Evolutionary conservation across 2,797 vertebrate genomes (phyloP), one percentile per base, ranked within the genome.

Genomic region (Channallabes apus): DNA sequence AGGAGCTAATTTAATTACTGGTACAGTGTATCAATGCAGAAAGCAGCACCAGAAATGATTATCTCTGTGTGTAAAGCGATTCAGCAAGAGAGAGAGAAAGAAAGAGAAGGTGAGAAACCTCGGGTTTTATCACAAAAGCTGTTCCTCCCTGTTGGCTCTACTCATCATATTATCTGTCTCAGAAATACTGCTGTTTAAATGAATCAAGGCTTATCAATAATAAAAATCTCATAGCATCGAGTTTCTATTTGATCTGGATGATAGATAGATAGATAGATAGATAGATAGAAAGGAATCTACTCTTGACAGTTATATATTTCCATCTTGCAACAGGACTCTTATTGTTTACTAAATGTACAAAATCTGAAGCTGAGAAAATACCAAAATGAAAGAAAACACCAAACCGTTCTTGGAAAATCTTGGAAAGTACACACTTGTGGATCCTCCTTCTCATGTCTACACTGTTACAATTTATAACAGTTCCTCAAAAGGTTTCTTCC

Each of bases 21-120:
- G 69, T 75, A 38, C 14, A 54, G 59, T 65, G 54, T 56, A 85
- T 81, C 38, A 59, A 85, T 71, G 51, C 81, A 73, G 73, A 81
- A 69, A 14, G 51, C 77, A 61, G 59, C 20, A 85, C 35, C 68
- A 56, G 67, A 85, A 72, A 35, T 59, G 27, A 59, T 77, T 59
- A 59, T 1, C 29, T 77, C 54, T 77, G 54, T 22, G 32, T 38
- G 56, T 61, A 78, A 46, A 61, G 11, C 38, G 29, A 78, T 78
- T 29, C 24, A 35, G 56, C 56, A 35, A 46, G 12, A 73, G 41
- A 51, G 9, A 38, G 14, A 68, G 38, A 72, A 22, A 27, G 41
- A 1, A 8, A 72, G 38, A 27, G 41, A 1, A 8, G 22, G 41
- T 51, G 8, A 56, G 27, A 59, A 58, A 59, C 46, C 46, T 29